phyloP scores from a whole-genome alignment of 2,113 vertebrate genomes.

The Machaerirhynchus nigripectus region DNA sequence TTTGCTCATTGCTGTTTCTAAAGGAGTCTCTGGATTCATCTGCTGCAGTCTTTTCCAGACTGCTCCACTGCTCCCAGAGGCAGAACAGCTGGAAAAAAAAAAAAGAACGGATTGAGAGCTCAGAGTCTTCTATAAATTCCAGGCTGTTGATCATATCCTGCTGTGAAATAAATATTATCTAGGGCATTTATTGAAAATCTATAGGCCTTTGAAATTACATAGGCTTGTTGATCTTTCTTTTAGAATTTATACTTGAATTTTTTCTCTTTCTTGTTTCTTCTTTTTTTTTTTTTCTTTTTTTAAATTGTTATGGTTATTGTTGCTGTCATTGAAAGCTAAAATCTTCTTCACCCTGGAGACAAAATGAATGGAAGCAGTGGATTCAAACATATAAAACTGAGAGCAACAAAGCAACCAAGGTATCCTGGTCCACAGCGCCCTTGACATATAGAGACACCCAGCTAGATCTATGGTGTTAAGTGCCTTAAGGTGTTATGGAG shows the following conservation, averaged over 20 bases:
- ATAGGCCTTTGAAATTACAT: background rate
- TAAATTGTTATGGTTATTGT: background rate
- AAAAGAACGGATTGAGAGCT: background rate
- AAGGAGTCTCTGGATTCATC: slow-evolving; percentile 6
- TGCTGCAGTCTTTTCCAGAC: slow-evolving; percentile 23
- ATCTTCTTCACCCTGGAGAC: background rate
- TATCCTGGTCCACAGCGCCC: background rate
- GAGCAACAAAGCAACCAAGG: background rate
- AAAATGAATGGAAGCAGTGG: background rate
- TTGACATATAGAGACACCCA: background rate
- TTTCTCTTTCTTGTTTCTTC: background rate
- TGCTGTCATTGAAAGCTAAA: background rate
- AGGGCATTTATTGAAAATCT: slow-evolving; percentile 13
- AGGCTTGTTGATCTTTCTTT: background rate
- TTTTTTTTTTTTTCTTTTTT: background rate
- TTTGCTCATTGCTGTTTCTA: slow-evolving; percentile 30
- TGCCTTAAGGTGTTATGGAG: background rate
- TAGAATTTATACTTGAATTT: background rate
- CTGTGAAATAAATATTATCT: slow-evolving; percentile 22
- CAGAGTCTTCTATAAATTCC: background rate
- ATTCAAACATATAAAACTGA: background rate
- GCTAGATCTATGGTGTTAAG: background rate
- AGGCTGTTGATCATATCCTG: background rate
- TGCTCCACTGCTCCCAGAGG: slow-evolving; percentile 1
- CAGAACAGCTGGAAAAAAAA: background rate